Base-by-base conservation (phyloP, 2,888 invertebrate species). In the Amitus sp. region DNA sequence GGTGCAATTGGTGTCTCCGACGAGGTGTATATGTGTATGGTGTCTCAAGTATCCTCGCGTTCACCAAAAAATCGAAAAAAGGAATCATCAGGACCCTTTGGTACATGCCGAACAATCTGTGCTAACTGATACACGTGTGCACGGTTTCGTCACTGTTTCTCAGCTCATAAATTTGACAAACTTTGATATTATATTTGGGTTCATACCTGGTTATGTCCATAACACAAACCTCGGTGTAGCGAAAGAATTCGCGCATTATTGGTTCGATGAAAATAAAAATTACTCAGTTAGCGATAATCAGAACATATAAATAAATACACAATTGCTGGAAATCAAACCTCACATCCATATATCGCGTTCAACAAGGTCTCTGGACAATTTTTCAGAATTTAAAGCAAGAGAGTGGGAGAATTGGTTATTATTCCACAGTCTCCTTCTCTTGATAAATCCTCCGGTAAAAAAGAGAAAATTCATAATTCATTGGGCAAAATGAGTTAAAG, bases 1-100 rank as follows among this genome's bases (percentile, higher is more conserved):
- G 59, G 5, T 65, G 65, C 27, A 12, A 27, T 15, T 47, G 49
- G 15, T 65, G 65, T 18, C 33, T 55, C 1, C 58, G 59, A 12
- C 45, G 40, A 13, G 65, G 65, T 10, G 13, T 46, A 47, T 47
- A 48, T 43, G 28, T 53, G 42, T 0, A 17, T 10, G 45, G 40
- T 30, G 37, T 23, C 37, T 48, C n/a, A 58, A 60, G 53, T 66
- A 61, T 51, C 50, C 59, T n/a, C 20, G 54, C 2, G 15, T 30
- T 28, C 17, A 43, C 15, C 9, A 47, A 20, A 28, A 34, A 18
- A 19, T 39, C 10, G n/a, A 52, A 45, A 7, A 7, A 5, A 48
- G 62, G 47, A 57, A 43, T 9, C 9, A 30, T 5, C 9, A 28
- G 15, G 52, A 48, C 9, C 45, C 55, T 5, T n/a, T 62, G 4